Evolutionary conservation across 2,888 invertebrate species (phyloP).

Genomic region (Brachylomia viminalis): DNA sequence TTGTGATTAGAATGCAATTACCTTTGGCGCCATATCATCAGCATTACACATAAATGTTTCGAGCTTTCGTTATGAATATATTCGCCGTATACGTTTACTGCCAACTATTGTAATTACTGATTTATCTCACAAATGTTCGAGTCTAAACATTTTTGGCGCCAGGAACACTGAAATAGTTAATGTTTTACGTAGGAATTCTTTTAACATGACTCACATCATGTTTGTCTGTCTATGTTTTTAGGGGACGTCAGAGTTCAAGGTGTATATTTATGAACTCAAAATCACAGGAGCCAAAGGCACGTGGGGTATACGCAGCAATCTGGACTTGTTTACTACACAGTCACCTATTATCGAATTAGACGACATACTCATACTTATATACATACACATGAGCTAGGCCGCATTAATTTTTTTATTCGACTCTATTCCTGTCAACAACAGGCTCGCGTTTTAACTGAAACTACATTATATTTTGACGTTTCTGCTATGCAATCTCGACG

Average conservation of each 20-base stretch:
- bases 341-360: conserved; percentile 11
- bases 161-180: conserved; percentile 33
- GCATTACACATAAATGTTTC: conserved; percentile 44
- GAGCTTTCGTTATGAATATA: conserved; percentile 55
- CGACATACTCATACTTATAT: too few species aligned
- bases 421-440: background rate
- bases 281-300: conserved; percentile 20
- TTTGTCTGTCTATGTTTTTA: conserved; percentile 32
- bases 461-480: too few species aligned
- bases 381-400: background rate
- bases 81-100: conserved; percentile 31
- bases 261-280: conserved; percentile 32
- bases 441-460: background rate
- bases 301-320: background rate
- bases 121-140: conserved; percentile 30
- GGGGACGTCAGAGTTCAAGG: conserved; percentile 36
- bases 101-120: conserved; percentile 42
- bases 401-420: background rate
- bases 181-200: conserved; percentile 37
- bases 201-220: conserved; percentile 33
- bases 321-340: conserved; percentile 15
- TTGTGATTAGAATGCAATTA: conserved; percentile 68
- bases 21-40: conserved; percentile 63
- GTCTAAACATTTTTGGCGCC: conserved; percentile 51
- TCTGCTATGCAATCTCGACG: background rate